phyloP scores from a whole-genome alignment of 1,140 invertebrate species.

The Drosophila jambulina region DNA sequence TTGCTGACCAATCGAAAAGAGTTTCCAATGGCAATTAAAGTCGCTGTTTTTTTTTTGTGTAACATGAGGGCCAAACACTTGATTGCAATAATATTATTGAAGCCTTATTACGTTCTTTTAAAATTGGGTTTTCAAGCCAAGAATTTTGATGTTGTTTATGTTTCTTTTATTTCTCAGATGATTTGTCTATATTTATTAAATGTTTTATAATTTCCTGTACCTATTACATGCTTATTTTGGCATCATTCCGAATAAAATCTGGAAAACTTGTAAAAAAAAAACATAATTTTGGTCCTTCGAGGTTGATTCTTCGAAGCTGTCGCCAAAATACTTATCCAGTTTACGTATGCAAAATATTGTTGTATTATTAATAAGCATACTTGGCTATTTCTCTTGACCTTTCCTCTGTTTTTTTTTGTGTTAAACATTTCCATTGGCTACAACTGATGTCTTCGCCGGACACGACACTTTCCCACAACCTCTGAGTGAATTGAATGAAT shows the following conservation, averaged over 20 bases:
- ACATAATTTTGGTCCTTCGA: not conserved
- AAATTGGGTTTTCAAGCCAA: not conserved
- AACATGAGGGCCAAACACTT: conserved; percentile 19
- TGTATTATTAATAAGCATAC: not conserved
- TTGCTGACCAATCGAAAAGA: conserved; percentile 43
- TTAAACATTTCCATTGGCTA: conserved; percentile 1
- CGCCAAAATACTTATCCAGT: not conserved
- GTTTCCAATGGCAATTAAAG: conserved; percentile 40
- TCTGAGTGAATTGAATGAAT: conserved; percentile 59
- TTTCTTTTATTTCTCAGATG: not conserved
- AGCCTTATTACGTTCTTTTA: conserved; percentile 1
- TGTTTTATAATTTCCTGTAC: not conserved
- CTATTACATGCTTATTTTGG: not conserved
- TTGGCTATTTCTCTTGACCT: not conserved
- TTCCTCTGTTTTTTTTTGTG: not conserved
- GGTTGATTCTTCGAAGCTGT: not conserved
- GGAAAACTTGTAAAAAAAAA: not conserved
- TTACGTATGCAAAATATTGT: not conserved
- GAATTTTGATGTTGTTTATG: not conserved
- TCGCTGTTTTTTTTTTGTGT: not conserved
- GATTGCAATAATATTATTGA: conserved; percentile 37
- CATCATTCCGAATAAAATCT: not conserved
- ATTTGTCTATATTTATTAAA: not conserved
- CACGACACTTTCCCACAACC: conserved; percentile 67
- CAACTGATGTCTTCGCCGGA: conserved; percentile 43